Evolutionary conservation across 2,113 vertebrate genomes (phyloP).

Genomic region (Seriola quinqueradiata): DNA sequence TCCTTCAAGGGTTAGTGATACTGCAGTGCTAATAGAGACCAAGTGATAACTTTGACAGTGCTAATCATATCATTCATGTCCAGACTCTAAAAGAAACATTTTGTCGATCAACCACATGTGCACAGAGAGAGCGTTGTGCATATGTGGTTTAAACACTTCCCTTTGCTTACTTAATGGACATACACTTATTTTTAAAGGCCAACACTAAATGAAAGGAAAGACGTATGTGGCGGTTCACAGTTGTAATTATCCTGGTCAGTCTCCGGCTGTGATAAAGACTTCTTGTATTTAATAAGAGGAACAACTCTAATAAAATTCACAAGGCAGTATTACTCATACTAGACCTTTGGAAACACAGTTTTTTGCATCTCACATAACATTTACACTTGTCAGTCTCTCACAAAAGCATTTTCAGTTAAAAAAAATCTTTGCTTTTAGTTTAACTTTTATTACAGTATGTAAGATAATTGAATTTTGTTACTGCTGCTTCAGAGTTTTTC

Average conservation of each 20-base stretch:
- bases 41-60: not conserved
- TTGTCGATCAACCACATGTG: not conserved
- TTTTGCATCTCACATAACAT: conserved; percentile 12
- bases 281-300: not conserved
- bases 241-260: not conserved
- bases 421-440: not conserved
- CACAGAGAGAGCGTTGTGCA: not conserved
- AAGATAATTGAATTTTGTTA: not conserved
- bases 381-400: conserved; percentile 27
- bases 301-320: not conserved
- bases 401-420: not conserved
- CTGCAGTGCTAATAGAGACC: conserved; percentile 1
- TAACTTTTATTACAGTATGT: conserved; percentile 7
- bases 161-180: conserved; percentile 14
- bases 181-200: not conserved
- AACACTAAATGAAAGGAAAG: not conserved
- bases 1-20: not conserved
- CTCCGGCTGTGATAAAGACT: not conserved
- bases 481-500: conserved; percentile 33
- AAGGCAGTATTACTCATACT: not conserved
- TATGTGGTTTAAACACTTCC: not conserved
- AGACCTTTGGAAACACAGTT: conserved; percentile 4
- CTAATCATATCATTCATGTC: not conserved
- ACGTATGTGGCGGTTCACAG: not conserved
- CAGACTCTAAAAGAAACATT: not conserved